phyloP scores from a whole-genome alignment of 2,797 vertebrate species.

The Ambastaia sidthimunki region DNA sequence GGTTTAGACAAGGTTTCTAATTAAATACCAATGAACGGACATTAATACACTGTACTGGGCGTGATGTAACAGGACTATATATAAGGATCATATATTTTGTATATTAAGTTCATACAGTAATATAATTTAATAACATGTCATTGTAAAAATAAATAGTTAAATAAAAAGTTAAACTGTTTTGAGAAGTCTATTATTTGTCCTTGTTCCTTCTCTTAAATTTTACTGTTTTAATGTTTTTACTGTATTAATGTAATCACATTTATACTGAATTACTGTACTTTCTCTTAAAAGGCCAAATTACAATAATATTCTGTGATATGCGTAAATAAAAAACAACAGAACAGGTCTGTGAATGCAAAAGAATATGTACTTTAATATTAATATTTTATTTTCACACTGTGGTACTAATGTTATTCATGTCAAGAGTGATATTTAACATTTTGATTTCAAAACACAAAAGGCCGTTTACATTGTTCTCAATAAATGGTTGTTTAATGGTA shows the following conservation, averaged over 20 bases:
- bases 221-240: background rate
- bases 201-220: slow-evolving; percentile 8
- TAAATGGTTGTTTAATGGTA: background rate
- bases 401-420: background rate
- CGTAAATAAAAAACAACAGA: background rate
- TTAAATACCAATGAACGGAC: background rate
- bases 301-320: background rate
- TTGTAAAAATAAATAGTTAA: background rate
- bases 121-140: background rate
- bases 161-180: background rate
- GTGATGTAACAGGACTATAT: background rate
- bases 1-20: background rate
- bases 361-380: no score
- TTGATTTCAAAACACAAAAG: background rate
- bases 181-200: background rate
- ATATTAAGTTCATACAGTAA: background rate
- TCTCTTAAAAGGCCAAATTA: background rate
- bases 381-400: background rate
- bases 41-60: background rate
- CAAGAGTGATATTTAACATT: background rate
- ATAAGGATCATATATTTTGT: background rate
- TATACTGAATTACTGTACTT: background rate
- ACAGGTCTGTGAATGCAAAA: no score
- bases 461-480: background rate
- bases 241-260: background rate